These are phyloP conservation scores for Amiota minor DNA, from an alignment of 2,888 invertebrate species.

Conservation along the genomic window DNA sequence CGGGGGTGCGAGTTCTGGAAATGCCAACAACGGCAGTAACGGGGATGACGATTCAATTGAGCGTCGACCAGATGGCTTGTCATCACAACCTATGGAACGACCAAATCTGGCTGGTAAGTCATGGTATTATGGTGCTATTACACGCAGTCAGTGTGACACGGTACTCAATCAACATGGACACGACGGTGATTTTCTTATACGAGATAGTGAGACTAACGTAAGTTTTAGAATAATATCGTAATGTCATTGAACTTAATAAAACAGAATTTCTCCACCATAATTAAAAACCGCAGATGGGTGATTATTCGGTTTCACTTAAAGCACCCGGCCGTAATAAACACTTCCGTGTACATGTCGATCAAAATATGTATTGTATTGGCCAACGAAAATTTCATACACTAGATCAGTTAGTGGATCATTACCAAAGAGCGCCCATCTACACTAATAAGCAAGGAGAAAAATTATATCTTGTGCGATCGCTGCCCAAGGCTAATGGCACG, in stretches of 20 bases:
- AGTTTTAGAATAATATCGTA: constrained; percentile 72
- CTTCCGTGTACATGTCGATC: constrained; percentile 97
- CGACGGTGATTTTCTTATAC: constrained; percentile 98
- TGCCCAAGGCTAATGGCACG: constrained; percentile 80
- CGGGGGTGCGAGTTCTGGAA: constrained; percentile 69
- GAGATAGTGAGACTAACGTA: constrained; percentile 99
- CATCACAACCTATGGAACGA: constrained; percentile 75
- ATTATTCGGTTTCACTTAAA: constrained; percentile 97
- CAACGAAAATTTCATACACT: constrained; percentile 97
- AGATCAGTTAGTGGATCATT: constrained; percentile 97
- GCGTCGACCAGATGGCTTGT: constrained; percentile 74
- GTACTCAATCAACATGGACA: constrained; percentile 95
- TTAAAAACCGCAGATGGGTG: constrained; percentile 86
- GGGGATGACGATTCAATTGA: constrained; percentile 75
- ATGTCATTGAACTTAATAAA: neutral
- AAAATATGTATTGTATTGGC: constrained; percentile 95
- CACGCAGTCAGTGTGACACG: constrained; percentile 96
- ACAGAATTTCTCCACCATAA: neutral
- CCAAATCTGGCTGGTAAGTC: constrained; percentile 86
- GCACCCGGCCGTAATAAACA: constrained; percentile 99
- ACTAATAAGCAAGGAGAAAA: constrained; percentile 98
- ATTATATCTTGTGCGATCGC: constrained; percentile 94
- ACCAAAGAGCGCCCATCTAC: constrained; percentile 98
- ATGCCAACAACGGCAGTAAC: constrained; percentile 65
- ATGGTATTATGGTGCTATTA: constrained; percentile 98